Conservation (phyloP, 92 coral and sea anemone species). For the Ricordea florida region DNA sequence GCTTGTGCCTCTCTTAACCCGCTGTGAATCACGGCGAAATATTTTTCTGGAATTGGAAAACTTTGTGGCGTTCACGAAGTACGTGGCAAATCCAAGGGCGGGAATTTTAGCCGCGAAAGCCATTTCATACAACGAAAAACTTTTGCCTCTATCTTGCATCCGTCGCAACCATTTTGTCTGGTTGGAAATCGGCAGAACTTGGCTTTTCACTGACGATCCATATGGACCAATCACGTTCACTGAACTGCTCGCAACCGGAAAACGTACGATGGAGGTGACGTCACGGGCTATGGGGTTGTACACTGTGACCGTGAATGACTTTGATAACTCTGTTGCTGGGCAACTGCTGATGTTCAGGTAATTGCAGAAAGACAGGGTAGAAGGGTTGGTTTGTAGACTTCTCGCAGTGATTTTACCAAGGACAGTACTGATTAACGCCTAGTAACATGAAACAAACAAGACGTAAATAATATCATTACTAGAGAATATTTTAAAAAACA, state of each 20-base stretch:
- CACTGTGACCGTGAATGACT: conserved; percentile 77
- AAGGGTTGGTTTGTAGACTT: conserved; percentile 43
- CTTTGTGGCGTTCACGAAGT: conserved; percentile 68
- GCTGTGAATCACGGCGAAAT: neutral
- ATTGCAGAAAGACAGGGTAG: conserved; percentile 75
- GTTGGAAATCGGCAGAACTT: conserved; percentile 67
- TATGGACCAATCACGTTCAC: conserved; percentile 70
- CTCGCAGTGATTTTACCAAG: conserved; percentile 62
- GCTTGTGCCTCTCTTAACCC: neutral
- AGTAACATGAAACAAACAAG: too few relatives aligned
- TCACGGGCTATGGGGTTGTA: conserved; percentile 88
- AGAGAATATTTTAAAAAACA: too few relatives aligned
- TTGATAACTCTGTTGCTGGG: conserved; percentile 64
- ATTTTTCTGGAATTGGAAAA: neutral
- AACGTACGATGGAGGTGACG: conserved; percentile 46
- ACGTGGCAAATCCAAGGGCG: conserved; percentile 83
- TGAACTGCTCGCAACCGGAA: conserved; percentile 67
- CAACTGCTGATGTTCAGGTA: conserved; percentile 92
- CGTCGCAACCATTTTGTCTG: conserved; percentile 69
- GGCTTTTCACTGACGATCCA: conserved; percentile 63
- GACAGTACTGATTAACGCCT: conserved; percentile 73
- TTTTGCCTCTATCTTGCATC: conserved; percentile 40
- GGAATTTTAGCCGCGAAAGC: conserved; percentile 69
- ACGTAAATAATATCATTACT: too few relatives aligned
- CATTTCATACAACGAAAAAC: conserved; percentile 73